These are phyloP conservation scores for Diglossa cyanea DNA, from an alignment of 2,797 vertebrate species.

Conservation along the genomic window DNA sequence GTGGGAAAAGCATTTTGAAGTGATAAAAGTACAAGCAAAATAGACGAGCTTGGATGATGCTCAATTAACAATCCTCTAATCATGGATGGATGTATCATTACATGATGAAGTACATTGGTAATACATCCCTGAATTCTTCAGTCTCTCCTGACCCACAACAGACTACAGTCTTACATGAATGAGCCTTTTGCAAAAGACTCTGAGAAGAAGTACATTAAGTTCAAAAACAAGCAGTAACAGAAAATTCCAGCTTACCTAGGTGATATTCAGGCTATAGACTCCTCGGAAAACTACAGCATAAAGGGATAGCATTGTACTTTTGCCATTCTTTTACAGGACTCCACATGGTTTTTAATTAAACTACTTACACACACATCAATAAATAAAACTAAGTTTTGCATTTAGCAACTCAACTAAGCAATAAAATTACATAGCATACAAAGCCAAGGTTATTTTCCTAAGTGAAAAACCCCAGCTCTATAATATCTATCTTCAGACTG, in stretches of 20 bases:
- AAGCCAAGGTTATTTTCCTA: neutral
- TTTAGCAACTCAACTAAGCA: neutral
- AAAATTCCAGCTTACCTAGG: conserved; percentile 61
- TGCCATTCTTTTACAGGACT: conserved; percentile 25
- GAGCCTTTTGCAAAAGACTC: conserved; percentile 42
- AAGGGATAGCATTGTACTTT: conserved; percentile 62
- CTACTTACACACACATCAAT: neutral
- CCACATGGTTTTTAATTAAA: conserved; percentile 1
- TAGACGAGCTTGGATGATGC: conserved; percentile 43
- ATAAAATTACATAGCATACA: neutral
- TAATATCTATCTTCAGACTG: neutral
- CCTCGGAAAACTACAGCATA: conserved; percentile 63
- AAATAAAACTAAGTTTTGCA: neutral
- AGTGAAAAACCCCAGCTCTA: neutral
- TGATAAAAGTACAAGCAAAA: conserved; percentile 38
- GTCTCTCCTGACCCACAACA: conserved; percentile 42
- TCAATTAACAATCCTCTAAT: conserved; percentile 44
- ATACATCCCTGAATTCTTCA: conserved; percentile 54
- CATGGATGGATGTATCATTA: conserved; percentile 60
- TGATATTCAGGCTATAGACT: conserved; percentile 57
- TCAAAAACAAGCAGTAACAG: conserved; percentile 44
- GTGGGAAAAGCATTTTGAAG: conserved; percentile 26
- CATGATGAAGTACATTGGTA: conserved; percentile 39
- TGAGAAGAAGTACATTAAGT: conserved; percentile 17
- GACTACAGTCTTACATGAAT: conserved; percentile 31